Conservation (phyloP, 2,888 invertebrate species). For the Polylopha cassiicola region DNA sequence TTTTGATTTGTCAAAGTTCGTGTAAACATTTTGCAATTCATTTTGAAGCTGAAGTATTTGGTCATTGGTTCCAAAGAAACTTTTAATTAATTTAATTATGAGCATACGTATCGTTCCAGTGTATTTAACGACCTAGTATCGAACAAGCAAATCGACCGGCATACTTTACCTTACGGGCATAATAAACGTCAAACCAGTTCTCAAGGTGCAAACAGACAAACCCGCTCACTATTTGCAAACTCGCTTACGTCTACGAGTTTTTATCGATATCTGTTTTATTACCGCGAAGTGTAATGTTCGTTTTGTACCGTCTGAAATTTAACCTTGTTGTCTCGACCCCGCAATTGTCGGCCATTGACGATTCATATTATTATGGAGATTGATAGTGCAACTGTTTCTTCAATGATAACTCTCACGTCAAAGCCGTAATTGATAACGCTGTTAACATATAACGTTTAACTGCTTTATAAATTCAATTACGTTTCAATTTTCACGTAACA, state of each 20-base stretch:
- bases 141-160: constrained; percentile 19
- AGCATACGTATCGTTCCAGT: constrained; percentile 19
- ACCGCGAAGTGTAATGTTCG: constrained; percentile 32
- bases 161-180: constrained; percentile 18
- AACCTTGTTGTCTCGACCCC: constrained; percentile 46
- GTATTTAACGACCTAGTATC: constrained; percentile 23
- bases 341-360: constrained; percentile 37
- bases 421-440: too few relatives aligned
- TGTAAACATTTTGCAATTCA: constrained; percentile 2
- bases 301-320: constrained; percentile 46
- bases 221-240: constrained; percentile 31
- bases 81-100: constrained; percentile 20
- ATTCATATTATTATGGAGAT: constrained; percentile 40
- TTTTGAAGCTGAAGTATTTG: too few relatives aligned
- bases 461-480: too few relatives aligned
- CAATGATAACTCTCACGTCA: too few relatives aligned
- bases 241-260: constrained; percentile 2
- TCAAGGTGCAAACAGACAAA: constrained; percentile 25
- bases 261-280: constrained; percentile 32
- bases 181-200: constrained; percentile 25
- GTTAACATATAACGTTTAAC: too few relatives aligned
- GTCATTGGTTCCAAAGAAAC: constrained; percentile 7
- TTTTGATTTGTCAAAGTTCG: too few relatives aligned
- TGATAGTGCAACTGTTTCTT: constrained; percentile 53
- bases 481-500: too few relatives aligned